phyloP scores from a whole-genome alignment of 23 tunicate genomes.

The Trididemnum clinides region DNA sequence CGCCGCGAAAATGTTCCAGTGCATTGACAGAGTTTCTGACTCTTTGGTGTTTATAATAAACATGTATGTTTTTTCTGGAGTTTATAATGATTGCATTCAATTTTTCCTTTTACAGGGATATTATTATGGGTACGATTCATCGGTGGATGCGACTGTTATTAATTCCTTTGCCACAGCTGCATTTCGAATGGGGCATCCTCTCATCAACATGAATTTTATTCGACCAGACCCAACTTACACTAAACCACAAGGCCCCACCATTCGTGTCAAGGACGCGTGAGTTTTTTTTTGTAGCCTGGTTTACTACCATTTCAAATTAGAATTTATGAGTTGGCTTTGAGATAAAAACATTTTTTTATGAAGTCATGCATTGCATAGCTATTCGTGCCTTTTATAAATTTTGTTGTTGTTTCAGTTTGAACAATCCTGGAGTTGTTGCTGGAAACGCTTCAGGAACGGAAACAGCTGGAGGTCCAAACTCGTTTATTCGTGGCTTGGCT shows the following conservation, averaged over 20 bases:
- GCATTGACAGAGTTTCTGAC: too few relatives aligned
- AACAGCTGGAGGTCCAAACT: conserved; percentile 73
- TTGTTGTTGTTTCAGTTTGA: conserved; percentile 53
- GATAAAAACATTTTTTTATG: too few relatives aligned
- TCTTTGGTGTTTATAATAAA: too few relatives aligned
- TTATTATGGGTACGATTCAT: conserved; percentile 80
- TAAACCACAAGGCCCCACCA: neutral
- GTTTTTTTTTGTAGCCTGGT: too few relatives aligned
- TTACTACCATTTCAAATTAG: too few relatives aligned
- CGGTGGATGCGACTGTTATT: conserved; percentile 72
- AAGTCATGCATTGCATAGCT: too few relatives aligned
- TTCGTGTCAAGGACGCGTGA: conserved; percentile 34
- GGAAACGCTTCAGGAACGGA: too few relatives aligned
- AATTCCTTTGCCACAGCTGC: conserved; percentile 85
- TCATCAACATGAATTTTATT: conserved; percentile 26
- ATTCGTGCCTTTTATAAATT: too few relatives aligned
- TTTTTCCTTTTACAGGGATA: conserved; percentile 33
- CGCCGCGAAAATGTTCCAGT: too few relatives aligned
- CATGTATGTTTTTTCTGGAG: too few relatives aligned
- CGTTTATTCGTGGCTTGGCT: conserved; percentile 62
- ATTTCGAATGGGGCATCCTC: conserved; percentile 81
- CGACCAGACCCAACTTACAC: conserved; percentile 35
- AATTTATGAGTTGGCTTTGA: too few relatives aligned
- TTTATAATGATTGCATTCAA: neutral
- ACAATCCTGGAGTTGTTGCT: conserved; percentile 48